phyloP scores from a whole-genome alignment of 2,888 invertebrate species.

The Neelides folsomi region DNA sequence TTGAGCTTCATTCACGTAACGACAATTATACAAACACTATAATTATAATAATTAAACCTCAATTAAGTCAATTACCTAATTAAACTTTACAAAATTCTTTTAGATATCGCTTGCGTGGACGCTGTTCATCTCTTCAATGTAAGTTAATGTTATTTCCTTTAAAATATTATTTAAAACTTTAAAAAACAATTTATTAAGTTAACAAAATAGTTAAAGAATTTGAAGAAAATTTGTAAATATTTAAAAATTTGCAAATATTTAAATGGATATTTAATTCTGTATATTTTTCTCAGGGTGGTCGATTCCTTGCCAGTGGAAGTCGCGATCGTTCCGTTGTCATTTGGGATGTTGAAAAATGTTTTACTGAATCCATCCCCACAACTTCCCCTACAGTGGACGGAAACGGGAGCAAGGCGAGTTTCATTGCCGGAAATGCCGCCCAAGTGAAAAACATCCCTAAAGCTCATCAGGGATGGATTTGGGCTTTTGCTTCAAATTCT shows the following conservation, averaged over 20 bases:
- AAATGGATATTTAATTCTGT: no score
- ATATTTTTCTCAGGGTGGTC: conserved; percentile 7
- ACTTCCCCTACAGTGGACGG: not conserved
- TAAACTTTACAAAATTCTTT: no score
- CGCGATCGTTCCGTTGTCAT: conserved; percentile 23
- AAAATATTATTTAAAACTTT: no score
- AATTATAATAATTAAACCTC: no score
- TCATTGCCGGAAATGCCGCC: conserved; percentile 3
- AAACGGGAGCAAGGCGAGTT: not conserved
- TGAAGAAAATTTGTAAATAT: no score
- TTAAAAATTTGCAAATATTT: no score
- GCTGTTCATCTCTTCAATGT: conserved; percentile 23
- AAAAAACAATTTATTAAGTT: no score
- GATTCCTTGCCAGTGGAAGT: conserved; percentile 23
- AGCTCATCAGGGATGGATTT: conserved; percentile 52
- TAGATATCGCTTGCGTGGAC: conserved; percentile 29
- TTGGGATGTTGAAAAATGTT: conserved; percentile 25
- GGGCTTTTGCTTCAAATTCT: conserved; percentile 36
- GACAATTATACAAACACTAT: no score
- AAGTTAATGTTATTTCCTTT: not conserved
- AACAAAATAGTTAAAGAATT: no score
- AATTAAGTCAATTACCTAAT: no score
- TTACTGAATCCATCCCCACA: conserved; percentile 1
- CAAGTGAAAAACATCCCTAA: conserved; percentile 34
- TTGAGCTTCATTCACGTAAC: conserved; percentile 33